Percentiles rank a stretch among this genome's conserved stretches.
phyloP scores from a whole-genome alignment of 2,113 vertebrate species.

The Pachypanchax playfairii region DNA sequence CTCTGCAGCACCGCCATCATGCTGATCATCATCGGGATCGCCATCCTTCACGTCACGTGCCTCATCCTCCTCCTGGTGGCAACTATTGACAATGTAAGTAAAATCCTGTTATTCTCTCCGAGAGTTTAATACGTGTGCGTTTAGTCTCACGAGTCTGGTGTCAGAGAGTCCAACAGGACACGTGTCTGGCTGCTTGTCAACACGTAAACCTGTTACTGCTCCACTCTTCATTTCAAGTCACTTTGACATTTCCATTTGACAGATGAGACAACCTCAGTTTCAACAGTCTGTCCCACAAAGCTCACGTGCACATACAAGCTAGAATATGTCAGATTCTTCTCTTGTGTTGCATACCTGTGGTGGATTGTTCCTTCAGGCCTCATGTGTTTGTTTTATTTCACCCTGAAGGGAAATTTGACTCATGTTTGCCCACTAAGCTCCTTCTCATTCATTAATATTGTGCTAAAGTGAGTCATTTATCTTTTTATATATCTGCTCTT shows the following conservation, averaged over 20 bases:
- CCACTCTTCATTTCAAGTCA: slow-evolving; percentile 5
- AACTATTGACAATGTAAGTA: slow-evolving; percentile 74
- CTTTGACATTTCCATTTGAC: slow-evolving; percentile 41
- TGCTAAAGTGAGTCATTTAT: no score
- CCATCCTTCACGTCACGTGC: slow-evolving; percentile 67
- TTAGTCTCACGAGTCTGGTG: background rate
- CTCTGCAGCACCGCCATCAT: slow-evolving; percentile 68
- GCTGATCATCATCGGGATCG: slow-evolving; percentile 77
- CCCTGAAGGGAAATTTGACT: no score
- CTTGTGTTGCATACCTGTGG: background rate
- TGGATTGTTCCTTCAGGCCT: no score
- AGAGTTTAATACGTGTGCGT: no score
- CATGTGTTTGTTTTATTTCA: no score
- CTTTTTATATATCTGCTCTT: background rate
- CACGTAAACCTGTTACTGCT: background rate
- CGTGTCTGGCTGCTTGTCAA: slow-evolving; percentile 8
- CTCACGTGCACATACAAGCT: background rate
- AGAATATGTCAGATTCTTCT: slow-evolving; percentile 25
- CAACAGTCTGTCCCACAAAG: background rate
- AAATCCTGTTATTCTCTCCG: background rate
- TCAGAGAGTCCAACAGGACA: background rate
- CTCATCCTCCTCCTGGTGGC: slow-evolving; percentile 72
- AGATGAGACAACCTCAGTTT: background rate
- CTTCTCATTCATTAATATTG: no score
- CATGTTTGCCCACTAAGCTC: background rate